Evolutionary conservation across 2,888 invertebrate species (phyloP).

Genomic region (Rotaria socialis): DNA sequence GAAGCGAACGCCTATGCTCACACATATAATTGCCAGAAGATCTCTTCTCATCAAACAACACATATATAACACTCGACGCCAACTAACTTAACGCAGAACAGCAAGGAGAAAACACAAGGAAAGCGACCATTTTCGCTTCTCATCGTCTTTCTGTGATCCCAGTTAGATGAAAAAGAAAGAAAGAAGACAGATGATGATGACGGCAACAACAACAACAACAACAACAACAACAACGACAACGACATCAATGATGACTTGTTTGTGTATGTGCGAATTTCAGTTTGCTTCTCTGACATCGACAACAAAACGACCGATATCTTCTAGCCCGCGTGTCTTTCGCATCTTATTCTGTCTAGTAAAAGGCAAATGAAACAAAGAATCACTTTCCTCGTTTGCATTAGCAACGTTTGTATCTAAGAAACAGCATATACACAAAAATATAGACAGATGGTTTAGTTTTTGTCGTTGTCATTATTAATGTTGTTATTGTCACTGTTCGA

Average conservation of each 20-base stretch:
- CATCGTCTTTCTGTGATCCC: not conserved
- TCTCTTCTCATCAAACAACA: not conserved
- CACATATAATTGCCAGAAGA: not conserved
- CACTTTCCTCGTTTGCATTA: not conserved
- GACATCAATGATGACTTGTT: not conserved
- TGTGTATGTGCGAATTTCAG: not conserved
- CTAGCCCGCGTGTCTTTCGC: not conserved
- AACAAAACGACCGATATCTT: not conserved
- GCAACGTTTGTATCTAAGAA: not conserved
- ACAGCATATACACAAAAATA: not conserved
- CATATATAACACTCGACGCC: not conserved
- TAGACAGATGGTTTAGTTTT: not conserved
- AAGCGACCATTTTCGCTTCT: constrained; percentile 5
- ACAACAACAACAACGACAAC: not conserved
- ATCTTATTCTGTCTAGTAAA: not conserved
- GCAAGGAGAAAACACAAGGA: not conserved
- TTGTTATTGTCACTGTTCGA: not conserved
- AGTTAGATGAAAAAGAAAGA: not conserved
- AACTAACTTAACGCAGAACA: not conserved
- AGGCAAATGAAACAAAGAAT: not conserved
- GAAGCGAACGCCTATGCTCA: not conserved
- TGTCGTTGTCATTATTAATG: not conserved
- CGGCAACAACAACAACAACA: not conserved
- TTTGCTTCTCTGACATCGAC: not conserved
- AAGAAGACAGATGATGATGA: not conserved